phyloP scores from a whole-genome alignment of 2,113 vertebrate species.

The Pitta sordida region DNA sequence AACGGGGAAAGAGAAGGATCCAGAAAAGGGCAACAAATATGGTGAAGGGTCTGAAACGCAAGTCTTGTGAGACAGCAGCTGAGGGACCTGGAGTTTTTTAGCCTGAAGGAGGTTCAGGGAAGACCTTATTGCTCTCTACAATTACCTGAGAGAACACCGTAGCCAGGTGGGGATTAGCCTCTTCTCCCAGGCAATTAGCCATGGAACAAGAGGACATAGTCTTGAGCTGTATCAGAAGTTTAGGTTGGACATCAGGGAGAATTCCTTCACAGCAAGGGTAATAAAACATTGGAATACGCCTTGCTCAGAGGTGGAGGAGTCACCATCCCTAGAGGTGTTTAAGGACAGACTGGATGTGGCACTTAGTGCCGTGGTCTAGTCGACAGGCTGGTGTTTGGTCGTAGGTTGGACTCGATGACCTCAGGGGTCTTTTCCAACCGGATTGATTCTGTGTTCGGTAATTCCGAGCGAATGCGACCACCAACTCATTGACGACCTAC shows the following conservation, averaged over 20 bases:
- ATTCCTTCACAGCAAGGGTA: not conserved
- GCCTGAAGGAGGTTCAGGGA: not conserved
- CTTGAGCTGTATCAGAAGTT: not conserved
- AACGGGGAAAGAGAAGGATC: not conserved
- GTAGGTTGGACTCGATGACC: not conserved
- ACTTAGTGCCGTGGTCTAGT: too few relatives aligned
- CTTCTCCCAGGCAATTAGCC: not conserved
- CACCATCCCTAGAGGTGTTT: too few relatives aligned
- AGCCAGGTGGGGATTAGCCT: too few relatives aligned
- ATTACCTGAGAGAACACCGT: not conserved
- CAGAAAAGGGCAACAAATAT: fast-evolving
- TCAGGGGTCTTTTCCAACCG: not conserved
- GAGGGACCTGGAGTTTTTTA: not conserved
- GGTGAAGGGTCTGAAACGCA: not conserved
- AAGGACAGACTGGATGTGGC: too few relatives aligned
- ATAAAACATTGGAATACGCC: not conserved
- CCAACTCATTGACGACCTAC: not conserved
- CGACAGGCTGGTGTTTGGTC: fast-evolving
- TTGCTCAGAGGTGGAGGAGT: not conserved
- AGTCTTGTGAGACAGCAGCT: not conserved
- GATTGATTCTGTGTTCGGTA: not conserved
- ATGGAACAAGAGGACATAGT: too few relatives aligned
- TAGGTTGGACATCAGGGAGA: not conserved
- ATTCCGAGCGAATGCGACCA: fast-evolving
- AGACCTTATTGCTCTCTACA: too few relatives aligned